Evolutionary conservation across 2,797 vertebrate species (phyloP).

Genomic region (Catostomus latipinnis): DNA sequence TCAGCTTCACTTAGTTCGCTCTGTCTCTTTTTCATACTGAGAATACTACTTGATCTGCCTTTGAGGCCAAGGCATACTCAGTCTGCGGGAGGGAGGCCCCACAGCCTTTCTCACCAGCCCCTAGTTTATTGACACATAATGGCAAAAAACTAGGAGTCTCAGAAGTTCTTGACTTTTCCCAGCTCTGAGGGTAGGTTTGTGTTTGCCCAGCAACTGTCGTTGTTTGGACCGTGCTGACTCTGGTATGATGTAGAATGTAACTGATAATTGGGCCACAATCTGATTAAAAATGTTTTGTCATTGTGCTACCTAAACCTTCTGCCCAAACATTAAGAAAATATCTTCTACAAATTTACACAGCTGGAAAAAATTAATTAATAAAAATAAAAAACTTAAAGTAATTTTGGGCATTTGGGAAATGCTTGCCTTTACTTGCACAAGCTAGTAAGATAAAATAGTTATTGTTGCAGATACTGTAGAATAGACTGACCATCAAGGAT

Average conservation of each 20-base stretch:
- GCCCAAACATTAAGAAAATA: background rate
- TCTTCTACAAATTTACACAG: background rate
- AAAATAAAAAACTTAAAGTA: too few relatives aligned
- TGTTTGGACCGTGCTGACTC: background rate
- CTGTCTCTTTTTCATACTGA: conserved; percentile 41
- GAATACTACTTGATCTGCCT: conserved; percentile 63
- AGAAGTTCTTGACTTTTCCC: conserved; percentile 37
- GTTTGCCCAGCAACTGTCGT: conserved; percentile 10
- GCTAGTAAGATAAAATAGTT: too few relatives aligned
- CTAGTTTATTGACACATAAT: conserved; percentile 32
- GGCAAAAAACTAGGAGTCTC: conserved; percentile 16
- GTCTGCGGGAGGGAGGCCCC: conserved; percentile 18
- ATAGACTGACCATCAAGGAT: too few relatives aligned
- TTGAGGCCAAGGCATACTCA: conserved; percentile 51
- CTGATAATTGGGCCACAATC: conserved; percentile 40
- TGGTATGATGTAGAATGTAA: conserved; percentile 39
- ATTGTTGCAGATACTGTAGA: too few relatives aligned
- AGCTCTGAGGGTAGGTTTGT: conserved; percentile 57
- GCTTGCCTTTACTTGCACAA: too few relatives aligned
- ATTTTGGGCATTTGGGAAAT: too few relatives aligned
- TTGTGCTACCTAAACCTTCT: conserved; percentile 5
- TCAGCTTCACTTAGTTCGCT: conserved; percentile 63
- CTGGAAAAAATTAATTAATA: background rate
- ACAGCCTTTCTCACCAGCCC: conserved; percentile 26
- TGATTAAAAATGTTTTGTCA: conserved; percentile 23